These are phyloP conservation scores for Micropoecilia bifurca DNA, from an alignment of 2,797 vertebrate species.

Conservation along the genomic window DNA sequence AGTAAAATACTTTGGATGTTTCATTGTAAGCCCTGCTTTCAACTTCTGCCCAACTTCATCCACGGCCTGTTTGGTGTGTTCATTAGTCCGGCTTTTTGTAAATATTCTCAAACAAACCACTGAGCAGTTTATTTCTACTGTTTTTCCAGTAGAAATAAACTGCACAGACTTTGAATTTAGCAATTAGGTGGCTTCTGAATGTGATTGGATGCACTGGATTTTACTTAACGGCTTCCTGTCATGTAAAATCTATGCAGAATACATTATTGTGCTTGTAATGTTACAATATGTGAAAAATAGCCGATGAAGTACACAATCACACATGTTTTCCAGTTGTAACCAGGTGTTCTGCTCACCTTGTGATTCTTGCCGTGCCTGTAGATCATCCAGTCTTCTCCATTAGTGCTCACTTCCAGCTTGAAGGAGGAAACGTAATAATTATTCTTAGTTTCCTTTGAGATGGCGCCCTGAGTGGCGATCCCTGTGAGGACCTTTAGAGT, in stretches of 20 bases:
- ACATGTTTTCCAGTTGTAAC: not conserved
- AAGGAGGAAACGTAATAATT: slow-evolving; percentile 93
- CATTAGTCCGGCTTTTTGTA: not conserved
- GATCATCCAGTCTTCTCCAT: slow-evolving; percentile 99
- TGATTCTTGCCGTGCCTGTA: slow-evolving; percentile 98
- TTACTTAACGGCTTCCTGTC: not conserved
- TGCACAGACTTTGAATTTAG: not conserved
- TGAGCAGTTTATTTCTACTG: no score
- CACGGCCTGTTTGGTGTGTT: not conserved
- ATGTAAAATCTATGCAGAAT: not conserved
- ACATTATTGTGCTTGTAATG: not conserved
- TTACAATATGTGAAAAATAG: not conserved
- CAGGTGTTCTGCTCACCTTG: slow-evolving; percentile 83
- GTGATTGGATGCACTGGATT: not conserved
- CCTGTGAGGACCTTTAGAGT: slow-evolving; percentile 92
- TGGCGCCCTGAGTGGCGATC: slow-evolving; percentile 94
- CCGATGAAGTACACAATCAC: not conserved
- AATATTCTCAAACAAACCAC: not conserved
- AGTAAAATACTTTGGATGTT: not conserved
- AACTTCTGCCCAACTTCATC: not conserved
- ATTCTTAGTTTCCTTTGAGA: slow-evolving; percentile 93
- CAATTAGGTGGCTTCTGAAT: not conserved
- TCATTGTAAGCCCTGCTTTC: not conserved
- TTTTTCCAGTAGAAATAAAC: not conserved
- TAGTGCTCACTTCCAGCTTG: slow-evolving; percentile 98